Percentiles rank a stretch among this genome's conserved stretches.
These are phyloP conservation scores for Pyrochroa serraticornis DNA, from an alignment of 2,888 invertebrate genomes.

Conservation along the genomic window DNA sequence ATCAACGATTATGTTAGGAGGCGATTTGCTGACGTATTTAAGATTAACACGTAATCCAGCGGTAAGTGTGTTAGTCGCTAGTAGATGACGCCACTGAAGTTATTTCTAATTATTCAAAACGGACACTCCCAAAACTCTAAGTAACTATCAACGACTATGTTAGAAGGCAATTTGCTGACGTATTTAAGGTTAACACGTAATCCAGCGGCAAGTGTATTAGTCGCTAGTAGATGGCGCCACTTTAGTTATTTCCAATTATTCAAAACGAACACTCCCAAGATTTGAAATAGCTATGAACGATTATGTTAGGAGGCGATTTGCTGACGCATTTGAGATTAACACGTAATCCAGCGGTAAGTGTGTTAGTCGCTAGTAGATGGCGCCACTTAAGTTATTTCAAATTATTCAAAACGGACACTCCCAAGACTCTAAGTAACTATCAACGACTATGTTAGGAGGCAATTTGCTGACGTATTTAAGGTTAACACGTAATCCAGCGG, in stretches of 20 bases:
- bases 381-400: no score
- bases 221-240: not conserved
- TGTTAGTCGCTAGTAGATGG: not conserved
- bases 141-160: no score
- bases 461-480: slow-evolving; percentile 91
- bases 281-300: no score
- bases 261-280: no score
- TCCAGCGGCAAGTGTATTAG: slow-evolving; percentile 67
- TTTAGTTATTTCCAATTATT: no score
- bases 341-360: slow-evolving; percentile 73
- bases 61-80: slow-evolving; percentile 61
- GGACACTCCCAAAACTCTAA: no score
- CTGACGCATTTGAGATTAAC: slow-evolving; percentile 87
- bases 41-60: slow-evolving; percentile 77
- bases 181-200: slow-evolving; percentile 85
- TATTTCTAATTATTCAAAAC: no score
- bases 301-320: slow-evolving; percentile 97
- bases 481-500: slow-evolving; percentile 75
- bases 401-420: no score
- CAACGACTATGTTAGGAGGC: slow-evolving; percentile 96
- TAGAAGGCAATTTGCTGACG: slow-evolving; percentile 92
- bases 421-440: no score
- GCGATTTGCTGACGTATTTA: slow-evolving; percentile 91
- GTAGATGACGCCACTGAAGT: not conserved
- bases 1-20: slow-evolving; percentile 97